These are phyloP conservation scores for Nebria ingens DNA, from an alignment of 1,140 invertebrate genomes.

Conservation along the genomic window DNA sequence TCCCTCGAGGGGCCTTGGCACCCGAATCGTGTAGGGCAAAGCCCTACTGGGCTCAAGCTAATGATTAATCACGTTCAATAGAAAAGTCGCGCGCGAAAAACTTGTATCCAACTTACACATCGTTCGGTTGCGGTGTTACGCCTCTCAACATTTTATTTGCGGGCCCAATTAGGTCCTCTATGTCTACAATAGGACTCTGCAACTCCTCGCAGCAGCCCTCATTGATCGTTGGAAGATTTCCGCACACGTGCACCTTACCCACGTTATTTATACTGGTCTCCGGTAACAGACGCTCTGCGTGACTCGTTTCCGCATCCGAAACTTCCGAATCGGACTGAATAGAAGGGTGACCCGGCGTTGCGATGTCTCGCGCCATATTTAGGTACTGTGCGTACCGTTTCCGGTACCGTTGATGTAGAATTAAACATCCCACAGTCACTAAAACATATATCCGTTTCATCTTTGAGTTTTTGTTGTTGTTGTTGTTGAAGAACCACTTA, in stretches of 20 bases:
- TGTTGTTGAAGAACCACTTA: slow-evolving; percentile 29
- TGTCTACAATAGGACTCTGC: slow-evolving; percentile 47
- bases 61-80: not conserved
- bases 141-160: slow-evolving; percentile 11
- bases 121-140: slow-evolving; percentile 1
- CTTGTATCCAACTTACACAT: slow-evolving; percentile 19
- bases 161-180: slow-evolving; percentile 54
- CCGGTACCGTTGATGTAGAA: slow-evolving; percentile 55
- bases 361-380: slow-evolving; percentile 30
- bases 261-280: slow-evolving; percentile 23
- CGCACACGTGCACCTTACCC: slow-evolving; percentile 23
- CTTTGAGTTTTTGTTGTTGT: slow-evolving; percentile 11
- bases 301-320: slow-evolving; percentile 19
- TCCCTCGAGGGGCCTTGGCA: slow-evolving; percentile 39
- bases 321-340: not conserved
- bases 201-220: slow-evolving; percentile 27
- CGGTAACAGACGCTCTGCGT: slow-evolving; percentile 28
- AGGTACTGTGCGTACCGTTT: slow-evolving; percentile 37
- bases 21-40: slow-evolving; percentile 38
- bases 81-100: slow-evolving; percentile 1
- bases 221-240: slow-evolving; percentile 25
- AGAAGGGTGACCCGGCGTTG: slow-evolving; percentile 9
- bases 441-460: slow-evolving; percentile 20
- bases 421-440: slow-evolving; percentile 62
- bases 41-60: not conserved